A percentile compares a stretch with the other conserved stretches of the same genome.
Conservation (phyloP, 2,888 invertebrate genomes). For the Tuta absoluta region DNA sequence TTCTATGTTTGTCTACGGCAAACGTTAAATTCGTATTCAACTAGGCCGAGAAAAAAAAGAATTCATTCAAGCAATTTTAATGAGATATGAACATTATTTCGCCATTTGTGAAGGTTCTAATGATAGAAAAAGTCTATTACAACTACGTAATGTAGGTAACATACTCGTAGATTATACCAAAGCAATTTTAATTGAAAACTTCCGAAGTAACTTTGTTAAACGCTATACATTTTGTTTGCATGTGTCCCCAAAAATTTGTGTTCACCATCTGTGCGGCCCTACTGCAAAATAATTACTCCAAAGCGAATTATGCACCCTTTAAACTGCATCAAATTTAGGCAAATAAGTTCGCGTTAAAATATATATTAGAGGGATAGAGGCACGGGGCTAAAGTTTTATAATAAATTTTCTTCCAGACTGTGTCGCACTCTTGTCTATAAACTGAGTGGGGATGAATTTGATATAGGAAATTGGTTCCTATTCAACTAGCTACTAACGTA, state of each 20-base stretch:
- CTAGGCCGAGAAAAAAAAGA: too few relatives aligned
- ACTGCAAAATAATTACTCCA: conserved; percentile 76
- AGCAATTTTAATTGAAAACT: conserved; percentile 63
- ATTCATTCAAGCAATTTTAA: too few relatives aligned
- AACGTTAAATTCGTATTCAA: too few relatives aligned
- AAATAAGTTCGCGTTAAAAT: conserved; percentile 70
- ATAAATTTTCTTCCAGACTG: conserved; percentile 64
- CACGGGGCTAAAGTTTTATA: conserved; percentile 71
- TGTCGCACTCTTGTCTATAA: conserved; percentile 51
- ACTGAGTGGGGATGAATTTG: conserved; percentile 53
- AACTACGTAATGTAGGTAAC: too few relatives aligned
- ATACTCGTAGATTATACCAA: conserved; percentile 38
- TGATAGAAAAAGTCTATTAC: too few relatives aligned
- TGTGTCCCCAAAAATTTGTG: conserved; percentile 56
- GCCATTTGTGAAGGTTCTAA: too few relatives aligned
- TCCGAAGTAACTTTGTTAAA: conserved; percentile 50
- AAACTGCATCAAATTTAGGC: conserved; percentile 73
- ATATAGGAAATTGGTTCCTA: conserved; percentile 45
- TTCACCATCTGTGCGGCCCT: conserved; percentile 74
- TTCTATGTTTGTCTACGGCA: not conserved
- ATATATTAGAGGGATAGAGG: conserved; percentile 62
- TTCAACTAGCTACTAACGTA: not conserved
- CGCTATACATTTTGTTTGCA: conserved; percentile 60
- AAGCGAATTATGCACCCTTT: conserved; percentile 80
- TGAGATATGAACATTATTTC: too few relatives aligned